Percentiles rank a stretch among this genome's conserved stretches.
phyloP scores from a whole-genome alignment of 2,797 vertebrate species.

The Syngnathus acus region DNA sequence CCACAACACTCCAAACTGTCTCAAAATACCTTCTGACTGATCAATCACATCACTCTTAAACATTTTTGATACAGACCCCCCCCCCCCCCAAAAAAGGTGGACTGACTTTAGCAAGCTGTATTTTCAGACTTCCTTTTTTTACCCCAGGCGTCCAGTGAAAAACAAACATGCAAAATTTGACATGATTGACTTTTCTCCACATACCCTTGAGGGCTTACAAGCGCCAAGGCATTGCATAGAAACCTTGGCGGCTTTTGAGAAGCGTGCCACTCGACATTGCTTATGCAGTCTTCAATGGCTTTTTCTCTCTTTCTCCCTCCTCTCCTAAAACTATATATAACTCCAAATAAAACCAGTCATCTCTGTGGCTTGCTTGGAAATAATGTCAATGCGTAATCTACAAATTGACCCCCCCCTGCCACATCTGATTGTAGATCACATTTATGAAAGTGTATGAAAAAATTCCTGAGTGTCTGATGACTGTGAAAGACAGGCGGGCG shows the following conservation, averaged over 20 bases:
- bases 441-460: conserved; percentile 45
- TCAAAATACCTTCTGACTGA: neutral
- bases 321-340: conserved; percentile 33
- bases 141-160: conserved; percentile 47
- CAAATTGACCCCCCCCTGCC: conserved; percentile 43
- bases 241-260: conserved; percentile 35
- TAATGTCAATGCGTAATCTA: conserved; percentile 42
- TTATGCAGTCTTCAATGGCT: conserved; percentile 59
- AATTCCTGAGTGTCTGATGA: conserved; percentile 67
- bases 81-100: conserved; percentile 51
- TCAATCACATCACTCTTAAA: conserved; percentile 34
- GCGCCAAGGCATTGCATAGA: conserved; percentile 66
- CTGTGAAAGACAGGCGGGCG: conserved; percentile 52
- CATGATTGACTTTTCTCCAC: conserved; percentile 68
- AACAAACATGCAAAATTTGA: conserved; percentile 67
- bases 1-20: neutral
- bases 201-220: conserved; percentile 65
- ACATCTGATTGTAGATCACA: conserved; percentile 51
- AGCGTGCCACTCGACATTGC: conserved; percentile 39
- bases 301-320: conserved; percentile 7
- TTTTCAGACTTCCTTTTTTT: conserved; percentile 22
- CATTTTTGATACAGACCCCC: conserved; percentile 10
- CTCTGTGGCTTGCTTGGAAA: conserved; percentile 34
- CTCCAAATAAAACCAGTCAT: conserved; percentile 38
- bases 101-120: conserved; percentile 63